phyloP scores from a whole-genome alignment of 2,888 invertebrate genomes.

The Spisula solida region DNA sequence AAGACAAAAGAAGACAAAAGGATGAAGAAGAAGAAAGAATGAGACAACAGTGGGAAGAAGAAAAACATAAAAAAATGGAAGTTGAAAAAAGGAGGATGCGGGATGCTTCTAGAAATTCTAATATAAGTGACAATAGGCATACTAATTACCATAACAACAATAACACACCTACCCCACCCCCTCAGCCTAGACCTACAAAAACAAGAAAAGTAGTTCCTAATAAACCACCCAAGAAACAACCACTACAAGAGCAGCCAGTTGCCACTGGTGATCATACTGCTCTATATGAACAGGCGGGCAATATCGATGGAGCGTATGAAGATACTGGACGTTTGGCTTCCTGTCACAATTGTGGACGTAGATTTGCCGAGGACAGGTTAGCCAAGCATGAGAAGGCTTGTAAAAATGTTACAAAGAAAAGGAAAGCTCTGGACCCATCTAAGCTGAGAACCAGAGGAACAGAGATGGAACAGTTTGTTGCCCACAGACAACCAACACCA shows the following conservation, averaged over 20 bases:
- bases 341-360: conserved; percentile 93
- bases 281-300: conserved; percentile 69
- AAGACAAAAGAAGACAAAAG: conserved; percentile 67
- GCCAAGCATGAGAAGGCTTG: conserved; percentile 84
- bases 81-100: conserved; percentile 68
- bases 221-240: conserved; percentile 40
- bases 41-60: conserved; percentile 64
- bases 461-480: conserved; percentile 90
- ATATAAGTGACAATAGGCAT: conserved; percentile 5
- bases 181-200: conserved; percentile 65
- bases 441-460: conserved; percentile 92
- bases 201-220: conserved; percentile 52
- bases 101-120: conserved; percentile 56
- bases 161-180: conserved; percentile 60
- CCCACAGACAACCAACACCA: conserved; percentile 43
- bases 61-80: conserved; percentile 61
- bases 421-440: conserved; percentile 85
- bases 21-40: conserved; percentile 66
- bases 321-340: conserved; percentile 86
- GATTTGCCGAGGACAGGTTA: conserved; percentile 93
- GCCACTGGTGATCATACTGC: conserved; percentile 62
- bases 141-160: conserved; percentile 1
- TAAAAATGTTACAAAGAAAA: conserved; percentile 80
- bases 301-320: conserved; percentile 71
- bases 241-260: conserved; percentile 7